Percentiles rank a stretch among this genome's conserved stretches.
phyloP scores from a whole-genome alignment of 2,888 invertebrate species.

The Drosophila demipolita region DNA sequence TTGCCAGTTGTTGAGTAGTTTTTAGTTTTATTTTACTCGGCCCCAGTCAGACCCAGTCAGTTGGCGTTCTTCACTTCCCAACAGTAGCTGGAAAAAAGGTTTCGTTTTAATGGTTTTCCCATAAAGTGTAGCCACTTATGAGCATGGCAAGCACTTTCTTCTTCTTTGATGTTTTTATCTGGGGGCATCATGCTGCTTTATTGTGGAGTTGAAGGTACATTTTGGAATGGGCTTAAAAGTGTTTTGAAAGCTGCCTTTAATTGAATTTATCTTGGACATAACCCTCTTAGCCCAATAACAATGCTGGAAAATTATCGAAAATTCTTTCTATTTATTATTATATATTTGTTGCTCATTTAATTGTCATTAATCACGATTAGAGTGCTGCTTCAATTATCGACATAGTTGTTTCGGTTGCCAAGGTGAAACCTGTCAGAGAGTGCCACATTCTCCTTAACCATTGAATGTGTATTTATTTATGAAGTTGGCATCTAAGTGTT shows the following conservation, averaged over 20 bases:
- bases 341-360: slow-evolving; percentile 36
- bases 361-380: slow-evolving; percentile 53
- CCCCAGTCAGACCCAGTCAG: slow-evolving; percentile 10
- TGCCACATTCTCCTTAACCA: background rate
- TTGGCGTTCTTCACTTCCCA: slow-evolving; percentile 4
- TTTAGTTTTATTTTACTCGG: slow-evolving; percentile 6
- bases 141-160: slow-evolving; percentile 62
- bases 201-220: background rate
- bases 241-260: slow-evolving; percentile 68
- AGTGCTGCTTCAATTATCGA: slow-evolving; percentile 24
- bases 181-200: slow-evolving; percentile 39
- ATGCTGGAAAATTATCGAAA: slow-evolving; percentile 41
- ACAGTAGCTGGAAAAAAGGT: slow-evolving; percentile 54
- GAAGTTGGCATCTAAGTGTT: background rate
- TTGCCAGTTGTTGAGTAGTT: slow-evolving; percentile 42
- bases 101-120: slow-evolving; percentile 52
- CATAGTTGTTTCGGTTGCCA: slow-evolving; percentile 9
- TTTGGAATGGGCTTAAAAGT: slow-evolving; percentile 41
- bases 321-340: slow-evolving; percentile 38
- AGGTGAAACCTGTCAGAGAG: slow-evolving; percentile 8
- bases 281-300: slow-evolving; percentile 31
- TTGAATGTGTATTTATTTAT: background rate
- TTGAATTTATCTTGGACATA: slow-evolving; percentile 55
- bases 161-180: slow-evolving; percentile 32
- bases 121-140: slow-evolving; percentile 56